Base-by-base conservation (phyloP, 1,140 invertebrate species). In the Ips nitidus region DNA sequence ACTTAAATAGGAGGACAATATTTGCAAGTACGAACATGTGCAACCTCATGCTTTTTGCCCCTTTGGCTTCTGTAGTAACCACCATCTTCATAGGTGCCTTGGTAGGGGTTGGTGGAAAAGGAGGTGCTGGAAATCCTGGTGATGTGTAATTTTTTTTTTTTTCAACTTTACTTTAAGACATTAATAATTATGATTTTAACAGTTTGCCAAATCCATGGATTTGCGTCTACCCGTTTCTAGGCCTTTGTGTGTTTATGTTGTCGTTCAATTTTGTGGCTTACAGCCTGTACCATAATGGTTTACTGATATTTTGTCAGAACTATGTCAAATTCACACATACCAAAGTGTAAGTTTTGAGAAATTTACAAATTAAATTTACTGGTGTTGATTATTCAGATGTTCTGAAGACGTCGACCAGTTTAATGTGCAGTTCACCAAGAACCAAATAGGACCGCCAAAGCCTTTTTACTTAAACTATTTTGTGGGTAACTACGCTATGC, bases 201-300 rank as follows among this genome's bases (percentile, higher is more conserved):
- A 71, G 69, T 4, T 55, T 71, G 4, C 63, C 62, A 3, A 64
- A 66, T 39, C 60, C 61, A 4, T 71, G 69, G 69, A 66, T 71
- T 2, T 71, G 69, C 42, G 60, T 63, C n/a, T 71, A 71, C 40
- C 69, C 69, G 3, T 64, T 71, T 56, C 40, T 71, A n/a, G 69
- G 63, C 5, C 4, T 71, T 1, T 66, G 69, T 36, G 38, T 47
- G 2, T 71, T 71, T 56, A 71, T 71, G 62, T 61, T 47, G 45
- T 41, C 66, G 2, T 66, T 71, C 4, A 41, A 57, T 50, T 66
- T 71, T 41, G 41, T 71, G 43, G 22, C 63, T 1, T 7, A 57
- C 22, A 60, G 55, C 8, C 5, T 71, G 3, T 71, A 38, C 40
- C 41, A 59, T 37, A 71, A 56, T 4, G 69, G 69, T 5, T 50